These are phyloP conservation scores for Phataginus tricuspis DNA, from an alignment of 2,797 vertebrate species.

Conservation along the genomic window DNA sequence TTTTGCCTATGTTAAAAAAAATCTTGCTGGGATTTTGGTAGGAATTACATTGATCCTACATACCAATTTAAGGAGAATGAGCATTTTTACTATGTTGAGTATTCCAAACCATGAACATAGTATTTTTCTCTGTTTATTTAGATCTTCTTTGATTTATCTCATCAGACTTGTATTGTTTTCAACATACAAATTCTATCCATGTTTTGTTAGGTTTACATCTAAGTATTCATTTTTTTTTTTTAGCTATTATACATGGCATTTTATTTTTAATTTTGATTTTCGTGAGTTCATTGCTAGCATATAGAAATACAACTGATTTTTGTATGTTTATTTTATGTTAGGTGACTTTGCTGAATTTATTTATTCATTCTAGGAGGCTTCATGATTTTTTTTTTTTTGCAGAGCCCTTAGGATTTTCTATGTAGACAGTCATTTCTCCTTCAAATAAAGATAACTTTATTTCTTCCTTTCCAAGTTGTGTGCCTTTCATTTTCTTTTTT, in stretches of 20 bases:
- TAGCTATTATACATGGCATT: neutral
- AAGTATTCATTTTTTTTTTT: neutral
- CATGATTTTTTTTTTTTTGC: neutral
- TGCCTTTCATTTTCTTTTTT: neutral
- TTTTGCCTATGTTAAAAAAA: neutral
- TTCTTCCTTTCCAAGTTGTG: neutral
- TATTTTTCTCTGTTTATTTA: neutral
- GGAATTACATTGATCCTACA: neutral
- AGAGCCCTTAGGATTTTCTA: neutral
- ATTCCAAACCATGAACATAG: neutral
- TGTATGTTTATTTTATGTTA: neutral
- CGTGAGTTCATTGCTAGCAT: neutral
- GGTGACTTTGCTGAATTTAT: neutral
- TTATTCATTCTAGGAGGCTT: neutral
- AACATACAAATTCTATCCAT: neutral
- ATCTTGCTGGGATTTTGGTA: slow-evolving; percentile 15
- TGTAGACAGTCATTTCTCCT: neutral
- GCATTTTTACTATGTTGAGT: neutral
- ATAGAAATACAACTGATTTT: neutral
- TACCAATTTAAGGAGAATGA: neutral
- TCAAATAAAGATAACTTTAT: neutral
- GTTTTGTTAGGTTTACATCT: neutral
- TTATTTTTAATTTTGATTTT: slow-evolving; percentile 37
- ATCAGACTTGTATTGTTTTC: slow-evolving; percentile 9
- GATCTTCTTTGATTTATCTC: slow-evolving; percentile 4